Evolutionary conservation across 2,113 vertebrate species (phyloP).

Genomic region (Tonatia bakeri): DNA sequence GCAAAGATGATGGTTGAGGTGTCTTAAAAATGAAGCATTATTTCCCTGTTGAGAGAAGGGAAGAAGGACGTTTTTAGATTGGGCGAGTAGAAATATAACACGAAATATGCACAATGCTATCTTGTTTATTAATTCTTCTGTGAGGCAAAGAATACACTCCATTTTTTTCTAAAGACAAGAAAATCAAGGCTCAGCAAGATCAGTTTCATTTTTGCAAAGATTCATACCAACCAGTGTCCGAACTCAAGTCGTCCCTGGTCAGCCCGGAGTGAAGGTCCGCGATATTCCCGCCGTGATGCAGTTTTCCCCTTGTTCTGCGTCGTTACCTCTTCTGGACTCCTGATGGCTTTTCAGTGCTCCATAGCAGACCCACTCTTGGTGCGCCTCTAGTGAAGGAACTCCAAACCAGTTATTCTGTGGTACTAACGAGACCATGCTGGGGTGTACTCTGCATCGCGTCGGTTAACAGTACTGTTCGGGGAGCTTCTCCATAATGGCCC

Average conservation of each 20-base stretch:
- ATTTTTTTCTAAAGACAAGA: background rate
- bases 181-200: conserved; percentile 9
- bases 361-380: background rate
- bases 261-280: background rate
- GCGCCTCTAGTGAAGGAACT: background rate
- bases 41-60: background rate
- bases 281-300: background rate
- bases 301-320: conserved; percentile 34
- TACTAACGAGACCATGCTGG: conserved; percentile 7
- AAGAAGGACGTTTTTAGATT: background rate
- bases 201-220: conserved; percentile 13
- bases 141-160: background rate
- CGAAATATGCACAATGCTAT: background rate
- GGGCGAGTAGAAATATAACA: background rate
- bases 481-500: background rate
- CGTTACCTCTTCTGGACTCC: background rate
- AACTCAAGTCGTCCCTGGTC: background rate
- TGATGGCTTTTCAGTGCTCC: background rate
- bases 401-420: background rate
- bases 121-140: background rate
- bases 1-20: background rate
- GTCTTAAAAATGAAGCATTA: background rate
- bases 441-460: background rate
- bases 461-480: background rate
- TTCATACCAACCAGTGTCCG: background rate